Evolutionary conservation across 2,113 vertebrate genomes (phyloP).

Genomic region (Tachuris rubrigastra): DNA sequence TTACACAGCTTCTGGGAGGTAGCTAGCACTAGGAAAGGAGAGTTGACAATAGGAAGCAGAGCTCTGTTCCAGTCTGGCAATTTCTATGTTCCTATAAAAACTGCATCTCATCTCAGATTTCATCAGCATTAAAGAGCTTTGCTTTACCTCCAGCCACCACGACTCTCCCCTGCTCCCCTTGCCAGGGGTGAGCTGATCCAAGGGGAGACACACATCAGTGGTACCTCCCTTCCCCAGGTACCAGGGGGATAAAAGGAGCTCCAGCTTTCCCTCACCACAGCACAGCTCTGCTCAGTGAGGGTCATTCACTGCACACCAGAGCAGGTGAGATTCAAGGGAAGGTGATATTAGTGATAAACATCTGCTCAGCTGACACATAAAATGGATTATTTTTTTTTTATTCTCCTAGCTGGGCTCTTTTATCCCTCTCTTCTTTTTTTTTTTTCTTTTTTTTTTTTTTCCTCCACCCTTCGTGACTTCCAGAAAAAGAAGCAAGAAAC

Average conservation of each 20-base stretch:
- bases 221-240: background rate
- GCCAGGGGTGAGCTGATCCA: background rate
- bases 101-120: background rate
- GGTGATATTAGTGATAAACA: background rate
- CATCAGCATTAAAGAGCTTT: background rate
- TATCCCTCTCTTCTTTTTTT: background rate
- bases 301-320: background rate
- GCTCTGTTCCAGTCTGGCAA: conserved; percentile 40
- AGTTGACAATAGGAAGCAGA: background rate
- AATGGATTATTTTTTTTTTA: background rate
- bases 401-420: background rate
- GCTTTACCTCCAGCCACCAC: background rate
- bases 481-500: conserved; percentile 57
- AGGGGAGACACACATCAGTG: background rate
- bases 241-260: background rate
- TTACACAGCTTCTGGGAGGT: background rate
- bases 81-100: conserved; percentile 42
- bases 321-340: background rate
- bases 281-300: background rate
- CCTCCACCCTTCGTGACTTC: conserved; percentile 11
- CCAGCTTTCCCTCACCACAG: background rate
- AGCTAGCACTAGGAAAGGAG: background rate
- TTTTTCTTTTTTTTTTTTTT: background rate
- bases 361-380: background rate
- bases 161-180: background rate